Base-by-base conservation (phyloP, 2,797 vertebrate genomes). In the Schizopygopsis malacanthus region DNA sequence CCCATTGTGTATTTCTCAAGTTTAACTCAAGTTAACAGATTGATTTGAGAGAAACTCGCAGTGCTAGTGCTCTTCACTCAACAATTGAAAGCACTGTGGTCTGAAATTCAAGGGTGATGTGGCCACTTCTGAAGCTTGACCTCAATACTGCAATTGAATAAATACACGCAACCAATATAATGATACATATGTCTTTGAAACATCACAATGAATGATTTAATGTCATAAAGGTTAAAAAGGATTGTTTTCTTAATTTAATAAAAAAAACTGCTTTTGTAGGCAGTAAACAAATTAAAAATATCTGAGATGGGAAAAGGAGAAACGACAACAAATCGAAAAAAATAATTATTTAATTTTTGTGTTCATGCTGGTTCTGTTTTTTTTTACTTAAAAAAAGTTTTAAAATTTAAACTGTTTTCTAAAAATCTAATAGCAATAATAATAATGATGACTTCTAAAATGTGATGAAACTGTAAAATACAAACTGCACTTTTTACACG, bases 21-120 rank as follows among this genome's bases (percentile, higher is more conserved):
- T 89, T 88, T 90, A 87, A 90, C 89, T 79, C 79, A 39, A 81
- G 81, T 91, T 92, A 89, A 90, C 87, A 90, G 86, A 54, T 92
- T 79, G 50, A 86, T 76, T 67, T 13, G 50, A 76, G 6, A 73
- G 77, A 87, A 93, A 91, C 91, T 92, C 92, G 90, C 90, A 93
- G 85, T 43, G 84, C 78, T 88, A 67, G 85, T 71, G 79, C 86
- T 86, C 81, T 78, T 91, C 92, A 88, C 90, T 92, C 72, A 88
- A 89, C 88, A 59, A 83, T 81, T 69, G 88, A 87, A 89, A 89
- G 85, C 83, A 3, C 8, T 85, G 84, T 73, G 86, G 25, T 86
- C 83, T 82, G 61, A 67, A 82, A 79, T 56, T 84, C 63, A 84
- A 86, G 81, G 88, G 82, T 0, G 61, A 67, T 89, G 79, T 83